A percentile compares a stretch with the other conserved stretches of the same genome.
These are phyloP conservation scores for Ceyx cyanopectus DNA, from an alignment of 2,113 vertebrate species.

Conservation along the genomic window DNA sequence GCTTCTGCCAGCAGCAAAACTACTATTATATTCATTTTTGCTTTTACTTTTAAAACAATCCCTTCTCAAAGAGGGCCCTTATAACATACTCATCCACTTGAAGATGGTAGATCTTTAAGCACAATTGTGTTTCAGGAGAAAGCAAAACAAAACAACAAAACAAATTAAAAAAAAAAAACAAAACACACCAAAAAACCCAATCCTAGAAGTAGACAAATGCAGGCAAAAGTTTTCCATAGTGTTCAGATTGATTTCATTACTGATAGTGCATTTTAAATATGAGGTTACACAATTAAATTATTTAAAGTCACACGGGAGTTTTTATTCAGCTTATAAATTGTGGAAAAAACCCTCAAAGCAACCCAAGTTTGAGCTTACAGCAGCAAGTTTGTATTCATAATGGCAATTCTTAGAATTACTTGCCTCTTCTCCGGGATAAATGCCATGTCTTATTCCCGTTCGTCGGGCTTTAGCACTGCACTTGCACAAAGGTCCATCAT, in stretches of 20 bases:
- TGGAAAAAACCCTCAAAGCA: not conserved
- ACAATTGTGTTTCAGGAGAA: not conserved
- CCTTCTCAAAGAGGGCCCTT: not conserved
- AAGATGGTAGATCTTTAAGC: not conserved
- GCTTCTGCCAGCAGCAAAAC: not conserved
- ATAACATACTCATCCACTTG: not conserved
- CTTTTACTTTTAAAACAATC: not conserved
- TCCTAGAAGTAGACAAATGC: not conserved
- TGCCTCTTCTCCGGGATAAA: slow-evolving; percentile 98
- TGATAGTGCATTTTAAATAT: not conserved
- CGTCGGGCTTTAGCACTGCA: slow-evolving; percentile 96
- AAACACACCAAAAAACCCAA: not conserved
- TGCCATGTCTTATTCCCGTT: slow-evolving; percentile 97
- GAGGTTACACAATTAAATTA: not conserved
- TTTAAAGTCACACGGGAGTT: not conserved
- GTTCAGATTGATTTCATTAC: not conserved
- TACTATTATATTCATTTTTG: not conserved
- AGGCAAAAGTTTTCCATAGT: not conserved
- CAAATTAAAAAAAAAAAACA: not conserved
- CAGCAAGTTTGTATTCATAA: not conserved
- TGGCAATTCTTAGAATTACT: not conserved
- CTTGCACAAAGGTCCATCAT: slow-evolving; percentile 97
- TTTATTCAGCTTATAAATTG: not conserved
- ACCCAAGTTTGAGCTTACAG: not conserved
- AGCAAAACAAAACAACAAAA: not conserved